These are phyloP conservation scores for Melangyna quadrimaculata DNA, from an alignment of 2,888 invertebrate genomes.

Conservation along the genomic window DNA sequence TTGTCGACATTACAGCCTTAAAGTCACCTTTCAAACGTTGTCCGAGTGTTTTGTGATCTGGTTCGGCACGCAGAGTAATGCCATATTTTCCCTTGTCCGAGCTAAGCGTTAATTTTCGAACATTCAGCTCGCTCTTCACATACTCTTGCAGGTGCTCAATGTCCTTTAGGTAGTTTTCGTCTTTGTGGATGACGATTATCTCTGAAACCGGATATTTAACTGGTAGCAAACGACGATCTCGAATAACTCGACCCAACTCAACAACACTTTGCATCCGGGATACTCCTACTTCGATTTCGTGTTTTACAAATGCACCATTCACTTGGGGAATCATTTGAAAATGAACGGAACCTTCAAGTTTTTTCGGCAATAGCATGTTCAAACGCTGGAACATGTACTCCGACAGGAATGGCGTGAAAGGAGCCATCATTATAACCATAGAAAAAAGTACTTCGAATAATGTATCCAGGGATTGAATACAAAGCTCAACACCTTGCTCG, in stretches of 20 bases:
- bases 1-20: slow-evolving; percentile 90
- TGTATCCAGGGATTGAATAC: slow-evolving; percentile 91
- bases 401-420: slow-evolving; percentile 97
- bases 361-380: slow-evolving; percentile 83
- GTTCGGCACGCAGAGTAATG: slow-evolving; percentile 94
- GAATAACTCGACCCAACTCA: slow-evolving; percentile 94
- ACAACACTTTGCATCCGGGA: slow-evolving; percentile 96
- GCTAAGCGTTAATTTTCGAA: slow-evolving; percentile 91
- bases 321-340: slow-evolving; percentile 94
- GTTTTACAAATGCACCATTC: slow-evolving; percentile 87
- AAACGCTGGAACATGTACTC: slow-evolving; percentile 97
- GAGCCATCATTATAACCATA: slow-evolving; percentile 96
- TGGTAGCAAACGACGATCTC: slow-evolving; percentile 96
- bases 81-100: slow-evolving; percentile 96
- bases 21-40: slow-evolving; percentile 94
- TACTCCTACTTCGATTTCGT: slow-evolving; percentile 93
- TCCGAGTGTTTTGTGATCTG: slow-evolving; percentile 94
- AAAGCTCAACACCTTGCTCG: slow-evolving; percentile 90
- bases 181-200: slow-evolving; percentile 96
- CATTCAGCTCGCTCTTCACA: slow-evolving; percentile 95
- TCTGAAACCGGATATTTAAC: slow-evolving; percentile 98
- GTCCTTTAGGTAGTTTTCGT: slow-evolving; percentile 88
- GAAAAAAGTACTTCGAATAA: slow-evolving; percentile 93
- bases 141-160: slow-evolving; percentile 90
- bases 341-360: slow-evolving; percentile 89